Percentiles rank a stretch among this genome's conserved stretches.
phyloP scores from a whole-genome alignment of 2,113 vertebrate genomes.

The Prinia subflava region DNA sequence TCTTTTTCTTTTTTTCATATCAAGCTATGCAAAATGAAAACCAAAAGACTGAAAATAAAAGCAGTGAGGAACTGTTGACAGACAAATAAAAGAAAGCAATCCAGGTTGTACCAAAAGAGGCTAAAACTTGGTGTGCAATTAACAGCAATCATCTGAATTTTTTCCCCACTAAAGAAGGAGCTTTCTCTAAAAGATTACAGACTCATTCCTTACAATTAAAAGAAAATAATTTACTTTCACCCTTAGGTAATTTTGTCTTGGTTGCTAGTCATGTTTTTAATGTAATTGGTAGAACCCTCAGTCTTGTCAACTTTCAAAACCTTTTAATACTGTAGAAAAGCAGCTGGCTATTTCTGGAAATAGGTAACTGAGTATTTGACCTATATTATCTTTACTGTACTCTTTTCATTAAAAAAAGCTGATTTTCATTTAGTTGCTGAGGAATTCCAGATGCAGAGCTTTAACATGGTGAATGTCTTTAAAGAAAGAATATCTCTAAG shows the following conservation, averaged over 20 bases:
- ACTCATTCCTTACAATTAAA: background rate
- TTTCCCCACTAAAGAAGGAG: background rate
- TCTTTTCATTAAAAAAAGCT: background rate
- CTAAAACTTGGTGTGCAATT: background rate
- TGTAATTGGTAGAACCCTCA: background rate
- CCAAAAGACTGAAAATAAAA: background rate
- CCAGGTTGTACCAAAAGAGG: background rate
- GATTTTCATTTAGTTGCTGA: background rate
- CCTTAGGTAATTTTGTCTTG: background rate
- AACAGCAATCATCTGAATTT: background rate
- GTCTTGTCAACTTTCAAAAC: background rate
- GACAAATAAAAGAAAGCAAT: slow-evolving; percentile 4
- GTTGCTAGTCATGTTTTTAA: background rate
- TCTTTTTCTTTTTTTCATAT: background rate
- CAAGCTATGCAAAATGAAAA: background rate
- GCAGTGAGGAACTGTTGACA: background rate
- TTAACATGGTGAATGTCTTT: background rate
- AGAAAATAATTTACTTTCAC: background rate
- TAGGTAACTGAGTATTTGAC: background rate
- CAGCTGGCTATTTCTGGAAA: background rate
- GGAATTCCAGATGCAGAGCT: background rate
- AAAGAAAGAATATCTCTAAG: background rate
- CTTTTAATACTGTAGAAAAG: background rate
- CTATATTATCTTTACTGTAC: background rate
- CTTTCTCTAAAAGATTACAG: background rate